Base-by-base conservation (phyloP, 1,140 invertebrate species). In the Drosophila murphyi region DNA sequence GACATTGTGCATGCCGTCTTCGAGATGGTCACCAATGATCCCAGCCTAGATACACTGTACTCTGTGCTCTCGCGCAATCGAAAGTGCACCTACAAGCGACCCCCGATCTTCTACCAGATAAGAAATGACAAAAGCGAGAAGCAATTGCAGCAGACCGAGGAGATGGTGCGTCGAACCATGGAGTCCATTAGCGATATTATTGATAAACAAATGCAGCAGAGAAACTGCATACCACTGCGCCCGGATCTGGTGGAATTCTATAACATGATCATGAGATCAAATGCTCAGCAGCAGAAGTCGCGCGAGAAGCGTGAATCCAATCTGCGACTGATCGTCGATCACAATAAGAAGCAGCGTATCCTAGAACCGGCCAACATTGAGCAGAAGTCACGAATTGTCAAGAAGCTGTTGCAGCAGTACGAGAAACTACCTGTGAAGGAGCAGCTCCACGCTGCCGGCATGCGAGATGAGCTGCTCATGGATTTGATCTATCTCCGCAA, bases 191-290 rank as follows among this genome's bases (percentile, higher is more conserved):
- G 80, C 41, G 56, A 69, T 1, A 88, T 92, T 0, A 86, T 92
- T 2, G 91, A 92, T 0, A 70, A 85, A 3, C 82, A 92, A 41
- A 72, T 90, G 35, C 63, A 70, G 0, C 43, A 72, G 0, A 67
- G 80, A 0, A 61, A 82, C 0, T 92, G 91, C 47, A 59, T 92
- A 5, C 78, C 89, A 0, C 34, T 92, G 10, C 50, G 82, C 0
- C 85, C 91, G 0, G 89, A 91, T 50, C 67, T 92, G 5, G 20
- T 64, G 12, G 74, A 81, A 0, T 92, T 92, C 69, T 92, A 92
- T 12, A 67, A 92, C 3, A 12, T 75, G 3, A 91, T 92, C 1
- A 20, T 92, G 0, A 69, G 69, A 37, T 72, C 80, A 0, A 69
- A 57, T 7, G 45, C 56, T 1, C 80, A 90, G 37, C 77, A 91